Evolutionary conservation across 2,113 vertebrate genomes (phyloP).

Genomic region (Gobius niger): DNA sequence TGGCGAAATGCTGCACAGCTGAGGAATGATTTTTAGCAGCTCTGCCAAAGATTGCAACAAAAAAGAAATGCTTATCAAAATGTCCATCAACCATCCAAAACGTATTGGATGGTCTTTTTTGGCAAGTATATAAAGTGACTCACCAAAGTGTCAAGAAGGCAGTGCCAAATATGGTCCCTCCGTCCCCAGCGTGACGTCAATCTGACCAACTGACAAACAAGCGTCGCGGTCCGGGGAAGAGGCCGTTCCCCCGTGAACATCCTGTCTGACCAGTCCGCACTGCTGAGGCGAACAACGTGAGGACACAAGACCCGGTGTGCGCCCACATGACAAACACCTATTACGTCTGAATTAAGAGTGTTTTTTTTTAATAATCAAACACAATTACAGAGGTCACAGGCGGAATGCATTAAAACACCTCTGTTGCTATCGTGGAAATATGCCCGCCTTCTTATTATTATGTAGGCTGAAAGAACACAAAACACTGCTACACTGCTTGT

Average conservation of each 20-base stretch:
- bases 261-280: conserved; percentile 28
- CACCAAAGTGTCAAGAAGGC: not conserved
- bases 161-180: conserved; percentile 5
- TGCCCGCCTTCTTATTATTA: conserved; percentile 29
- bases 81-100: not conserved
- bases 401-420: conserved; percentile 52
- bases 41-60: not conserved
- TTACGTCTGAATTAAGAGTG: conserved; percentile 65
- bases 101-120: not conserved
- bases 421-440: conserved; percentile 51
- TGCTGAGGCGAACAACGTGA: conserved; percentile 28
- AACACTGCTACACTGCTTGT: conserved; percentile 2
- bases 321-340: conserved; percentile 56
- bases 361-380: conserved; percentile 60
- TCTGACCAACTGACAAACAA: conserved; percentile 16
- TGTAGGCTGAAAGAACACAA: conserved; percentile 25
- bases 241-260: conserved; percentile 18
- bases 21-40: not conserved
- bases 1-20: not conserved
- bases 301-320: conserved; percentile 36
- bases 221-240: conserved; percentile 17
- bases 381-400: conserved; percentile 55
- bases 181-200: conserved; percentile 18
- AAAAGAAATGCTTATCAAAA: not conserved
- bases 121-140: conserved; percentile 10